Conservation (phyloP, 2,113 vertebrate genomes). For the Notothenia coriiceps region DNA sequence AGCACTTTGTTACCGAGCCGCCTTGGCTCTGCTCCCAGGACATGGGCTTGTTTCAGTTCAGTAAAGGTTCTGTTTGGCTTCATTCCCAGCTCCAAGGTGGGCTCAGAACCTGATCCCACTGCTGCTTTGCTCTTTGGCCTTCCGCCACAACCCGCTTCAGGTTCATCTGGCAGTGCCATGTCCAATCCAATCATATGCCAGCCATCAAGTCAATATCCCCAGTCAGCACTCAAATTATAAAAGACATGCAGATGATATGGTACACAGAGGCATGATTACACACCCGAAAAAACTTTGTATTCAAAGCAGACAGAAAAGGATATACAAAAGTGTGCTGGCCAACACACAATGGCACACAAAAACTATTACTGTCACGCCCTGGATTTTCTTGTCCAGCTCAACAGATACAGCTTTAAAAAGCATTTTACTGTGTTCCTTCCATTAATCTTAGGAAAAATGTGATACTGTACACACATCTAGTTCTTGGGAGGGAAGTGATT, state of each 20-base stretch:
- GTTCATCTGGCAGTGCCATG: constrained; percentile 52
- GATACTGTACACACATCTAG: background rate
- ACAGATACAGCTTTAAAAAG: constrained; percentile 22
- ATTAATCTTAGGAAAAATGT: constrained; percentile 38
- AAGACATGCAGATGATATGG: constrained; percentile 15
- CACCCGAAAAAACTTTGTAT: background rate
- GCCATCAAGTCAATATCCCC: constrained; percentile 36
- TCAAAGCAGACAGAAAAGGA: background rate
- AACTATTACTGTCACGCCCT: background rate
- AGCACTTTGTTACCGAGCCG: constrained; percentile 40
- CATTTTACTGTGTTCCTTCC: background rate
- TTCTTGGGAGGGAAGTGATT: constrained; percentile 38
- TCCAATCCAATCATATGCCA: constrained; percentile 55
- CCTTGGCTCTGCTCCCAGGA: constrained; percentile 43
- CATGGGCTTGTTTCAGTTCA: constrained; percentile 52
- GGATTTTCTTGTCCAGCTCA: constrained; percentile 22
- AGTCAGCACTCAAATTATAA: constrained; percentile 32
- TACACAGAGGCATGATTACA: constrained; percentile 1
- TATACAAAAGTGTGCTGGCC: background rate
- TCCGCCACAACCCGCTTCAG: constrained; percentile 24
- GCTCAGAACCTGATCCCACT: constrained; percentile 63
- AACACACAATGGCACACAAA: background rate
- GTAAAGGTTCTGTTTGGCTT: constrained; percentile 52
- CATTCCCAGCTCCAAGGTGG: constrained; percentile 69
- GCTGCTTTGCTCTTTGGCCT: constrained; percentile 56